Percentiles rank a stretch among this genome's conserved stretches.
Conservation (phyloP, 2,113 vertebrate species). For the Megaceryle torquata region DNA sequence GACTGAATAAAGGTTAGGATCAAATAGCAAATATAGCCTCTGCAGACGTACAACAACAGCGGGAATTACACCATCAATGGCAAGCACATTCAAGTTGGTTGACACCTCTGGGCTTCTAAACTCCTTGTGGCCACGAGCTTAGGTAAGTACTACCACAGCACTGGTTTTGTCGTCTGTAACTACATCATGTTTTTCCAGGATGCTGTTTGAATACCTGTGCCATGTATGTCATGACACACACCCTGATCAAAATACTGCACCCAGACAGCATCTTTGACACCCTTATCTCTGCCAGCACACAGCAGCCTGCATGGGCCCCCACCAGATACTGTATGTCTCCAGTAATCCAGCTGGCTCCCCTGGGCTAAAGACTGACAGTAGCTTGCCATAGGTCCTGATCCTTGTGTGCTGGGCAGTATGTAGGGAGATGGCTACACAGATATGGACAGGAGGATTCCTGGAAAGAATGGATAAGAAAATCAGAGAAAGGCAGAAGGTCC, state of each 20-base stretch:
- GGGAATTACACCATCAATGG: background rate
- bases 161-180: background rate
- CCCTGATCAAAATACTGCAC: background rate
- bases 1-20: background rate
- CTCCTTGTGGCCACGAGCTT: background rate
- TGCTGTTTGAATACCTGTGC: background rate
- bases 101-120: background rate
- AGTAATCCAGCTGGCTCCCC: background rate
- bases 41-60: background rate
- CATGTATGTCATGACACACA: background rate
- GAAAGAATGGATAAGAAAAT: background rate
- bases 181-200: background rate
- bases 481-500: background rate
- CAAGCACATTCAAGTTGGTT: background rate
- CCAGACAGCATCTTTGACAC: accelerated
- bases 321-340: accelerated
- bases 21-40: background rate
- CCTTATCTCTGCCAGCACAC: background rate
- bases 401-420: accelerated
- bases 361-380: background rate
- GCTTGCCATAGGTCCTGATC: background rate
- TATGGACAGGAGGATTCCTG: background rate
- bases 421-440: background rate
- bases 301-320: accelerated
- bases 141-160: background rate